Evolutionary conservation across 1,140 invertebrate species (phyloP).

Genomic region (Pseudomyrmex dendroicus): DNA sequence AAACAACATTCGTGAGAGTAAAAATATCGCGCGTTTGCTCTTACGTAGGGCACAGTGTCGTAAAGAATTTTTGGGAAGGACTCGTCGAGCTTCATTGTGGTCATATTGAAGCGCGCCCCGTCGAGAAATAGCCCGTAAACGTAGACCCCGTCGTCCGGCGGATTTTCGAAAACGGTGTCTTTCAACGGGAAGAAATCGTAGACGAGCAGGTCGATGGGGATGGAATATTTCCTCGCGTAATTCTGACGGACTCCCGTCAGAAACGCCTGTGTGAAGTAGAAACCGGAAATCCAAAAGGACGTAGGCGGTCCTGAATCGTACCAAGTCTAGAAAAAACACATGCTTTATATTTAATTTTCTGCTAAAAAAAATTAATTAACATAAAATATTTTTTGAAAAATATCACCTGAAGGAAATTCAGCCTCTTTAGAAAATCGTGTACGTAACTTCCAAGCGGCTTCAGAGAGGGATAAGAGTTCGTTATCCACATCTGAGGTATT

Average conservation of each 20-base stretch:
- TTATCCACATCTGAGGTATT: slow-evolving; percentile 93
- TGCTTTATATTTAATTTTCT: too few species aligned
- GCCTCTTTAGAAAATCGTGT: slow-evolving; percentile 92
- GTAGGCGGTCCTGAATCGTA: slow-evolving; percentile 91
- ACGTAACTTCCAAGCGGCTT: slow-evolving; percentile 97
- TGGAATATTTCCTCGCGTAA: slow-evolving; percentile 94
- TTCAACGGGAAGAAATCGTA: slow-evolving; percentile 92
- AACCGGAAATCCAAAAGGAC: slow-evolving; percentile 97
- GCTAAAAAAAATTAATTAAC: too few species aligned
- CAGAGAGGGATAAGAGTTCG: slow-evolving; percentile 95
- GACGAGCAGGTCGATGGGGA: slow-evolving; percentile 95
- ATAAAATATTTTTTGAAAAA: too few species aligned
- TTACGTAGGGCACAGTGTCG: slow-evolving; percentile 92
- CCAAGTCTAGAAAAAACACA: slow-evolving; percentile 88
- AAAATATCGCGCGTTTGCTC: slow-evolving; percentile 44
- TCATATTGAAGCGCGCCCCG: slow-evolving; percentile 93
- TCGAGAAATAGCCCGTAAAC: slow-evolving; percentile 95
- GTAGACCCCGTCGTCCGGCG: slow-evolving; percentile 93
- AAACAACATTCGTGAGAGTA: background rate
- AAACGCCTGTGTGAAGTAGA: slow-evolving; percentile 98
- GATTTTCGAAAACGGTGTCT: slow-evolving; percentile 81
- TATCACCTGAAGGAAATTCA: slow-evolving; percentile 91
- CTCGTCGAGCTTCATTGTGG: slow-evolving; percentile 90
- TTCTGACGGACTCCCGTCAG: slow-evolving; percentile 97
- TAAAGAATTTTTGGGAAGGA: slow-evolving; percentile 93